Conservation (phyloP, 2,113 vertebrate genomes). For the Anoplopoma fimbria region DNA sequence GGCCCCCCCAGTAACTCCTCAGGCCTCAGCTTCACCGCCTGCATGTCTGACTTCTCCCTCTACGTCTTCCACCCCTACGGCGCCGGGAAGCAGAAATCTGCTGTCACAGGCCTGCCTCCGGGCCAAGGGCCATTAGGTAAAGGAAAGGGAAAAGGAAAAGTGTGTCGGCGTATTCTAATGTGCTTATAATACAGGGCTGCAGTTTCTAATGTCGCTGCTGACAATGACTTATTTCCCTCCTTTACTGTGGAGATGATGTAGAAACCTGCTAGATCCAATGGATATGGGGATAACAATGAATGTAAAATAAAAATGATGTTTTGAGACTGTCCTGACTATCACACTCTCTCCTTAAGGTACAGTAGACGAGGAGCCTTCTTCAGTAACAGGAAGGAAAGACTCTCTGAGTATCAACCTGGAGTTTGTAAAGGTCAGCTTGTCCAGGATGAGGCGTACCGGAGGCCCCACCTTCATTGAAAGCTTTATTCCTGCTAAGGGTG, state of each 20-base stretch:
- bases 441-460: slow-evolving; percentile 93
- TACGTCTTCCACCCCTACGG: slow-evolving; percentile 98
- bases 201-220: background rate
- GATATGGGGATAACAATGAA: background rate
- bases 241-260: background rate
- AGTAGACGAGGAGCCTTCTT: slow-evolving; percentile 94
- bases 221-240: background rate
- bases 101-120: slow-evolving; percentile 90
- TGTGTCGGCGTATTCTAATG: background rate
- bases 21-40: slow-evolving; percentile 97
- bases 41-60: slow-evolving; percentile 99
- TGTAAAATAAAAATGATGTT: background rate
- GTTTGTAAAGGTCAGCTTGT: slow-evolving; percentile 98
- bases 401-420: slow-evolving; percentile 98
- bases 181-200: background rate
- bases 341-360: slow-evolving; percentile 82
- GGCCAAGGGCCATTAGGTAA: slow-evolving; percentile 93
- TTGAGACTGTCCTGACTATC: background rate
- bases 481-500: slow-evolving; percentile 87
- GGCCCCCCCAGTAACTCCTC: slow-evolving; percentile 92
- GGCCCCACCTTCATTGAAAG: slow-evolving; percentile 93
- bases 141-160: background rate
- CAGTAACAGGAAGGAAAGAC: slow-evolving; percentile 97
- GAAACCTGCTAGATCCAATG: background rate
- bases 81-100: slow-evolving; percentile 95